Conservation (phyloP, 2,888 invertebrate genomes). For the Brachypalpus laphriformis region DNA sequence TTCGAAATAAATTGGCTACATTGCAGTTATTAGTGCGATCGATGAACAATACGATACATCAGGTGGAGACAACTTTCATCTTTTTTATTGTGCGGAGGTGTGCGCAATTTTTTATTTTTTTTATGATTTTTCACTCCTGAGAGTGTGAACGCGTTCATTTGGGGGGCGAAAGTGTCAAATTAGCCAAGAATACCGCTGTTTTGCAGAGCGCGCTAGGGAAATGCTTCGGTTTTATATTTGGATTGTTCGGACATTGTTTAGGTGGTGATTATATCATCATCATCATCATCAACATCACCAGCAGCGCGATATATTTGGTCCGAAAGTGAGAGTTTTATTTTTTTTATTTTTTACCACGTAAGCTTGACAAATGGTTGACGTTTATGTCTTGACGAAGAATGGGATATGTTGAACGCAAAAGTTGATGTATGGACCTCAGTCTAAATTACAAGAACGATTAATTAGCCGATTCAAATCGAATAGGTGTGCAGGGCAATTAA, state of each 20-base stretch:
- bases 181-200: constrained; percentile 14
- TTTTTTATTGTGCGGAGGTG: neutral
- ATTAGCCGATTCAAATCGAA: constrained; percentile 14
- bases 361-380: constrained; percentile 34
- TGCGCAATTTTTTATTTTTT: neutral
- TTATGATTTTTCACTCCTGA: neutral
- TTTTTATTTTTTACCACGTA: too few species aligned
- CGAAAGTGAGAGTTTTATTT: constrained; percentile 46
- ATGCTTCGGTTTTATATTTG: neutral
- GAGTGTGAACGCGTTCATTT: constrained; percentile 31
- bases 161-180: constrained; percentile 55
- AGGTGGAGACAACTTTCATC: constrained; percentile 18
- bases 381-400: neutral
- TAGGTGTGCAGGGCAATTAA: constrained; percentile 19
- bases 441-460: constrained; percentile 28
- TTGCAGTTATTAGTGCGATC: neutral
- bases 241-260: constrained; percentile 24
- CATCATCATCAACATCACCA: neutral
- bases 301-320: neutral
- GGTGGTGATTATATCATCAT: constrained; percentile 33
- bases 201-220: neutral
- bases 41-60: neutral
- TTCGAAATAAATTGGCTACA: constrained; percentile 33
- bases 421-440: constrained; percentile 27
- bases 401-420: constrained; percentile 22